phyloP scores from a whole-genome alignment of 2,113 vertebrate species.

The Microcebus ravelobensis region DNA sequence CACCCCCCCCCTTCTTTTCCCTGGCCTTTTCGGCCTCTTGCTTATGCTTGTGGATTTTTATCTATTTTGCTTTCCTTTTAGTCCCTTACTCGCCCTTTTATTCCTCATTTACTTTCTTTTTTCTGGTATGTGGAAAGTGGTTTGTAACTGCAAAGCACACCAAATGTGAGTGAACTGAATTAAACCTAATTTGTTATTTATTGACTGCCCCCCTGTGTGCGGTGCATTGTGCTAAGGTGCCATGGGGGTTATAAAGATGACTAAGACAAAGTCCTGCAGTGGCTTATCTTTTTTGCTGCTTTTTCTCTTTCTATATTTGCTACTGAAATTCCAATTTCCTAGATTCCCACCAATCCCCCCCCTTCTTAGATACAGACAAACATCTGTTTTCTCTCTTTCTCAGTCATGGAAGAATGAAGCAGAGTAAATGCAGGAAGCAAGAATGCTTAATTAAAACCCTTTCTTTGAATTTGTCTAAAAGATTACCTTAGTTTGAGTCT shows the following conservation, averaged over 20 bases:
- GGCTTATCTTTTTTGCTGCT: conserved; percentile 60
- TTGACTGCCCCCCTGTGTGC: conserved; percentile 36
- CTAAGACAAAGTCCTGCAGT: conserved; percentile 77
- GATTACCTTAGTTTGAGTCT: conserved; percentile 53
- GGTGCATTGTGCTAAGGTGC: conserved; percentile 68
- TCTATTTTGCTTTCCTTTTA: conserved; percentile 45
- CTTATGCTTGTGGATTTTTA: conserved; percentile 41
- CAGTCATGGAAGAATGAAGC: conserved; percentile 24
- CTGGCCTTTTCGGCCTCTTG: not conserved
- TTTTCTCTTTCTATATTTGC: conserved; percentile 56
- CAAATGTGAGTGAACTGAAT: conserved; percentile 65
- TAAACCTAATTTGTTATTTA: conserved; percentile 68
- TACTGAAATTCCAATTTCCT: conserved; percentile 56
- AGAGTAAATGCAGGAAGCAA: conserved; percentile 3
- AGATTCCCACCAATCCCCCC: not conserved
- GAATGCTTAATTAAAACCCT: conserved; percentile 55
- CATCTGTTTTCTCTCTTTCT: conserved; percentile 42
- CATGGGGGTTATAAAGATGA: conserved; percentile 70
- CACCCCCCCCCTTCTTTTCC: not conserved
- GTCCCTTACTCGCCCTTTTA: conserved; percentile 4
- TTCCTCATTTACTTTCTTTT: conserved; percentile 29
- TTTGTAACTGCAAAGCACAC: conserved; percentile 65
- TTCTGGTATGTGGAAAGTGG: conserved; percentile 43
- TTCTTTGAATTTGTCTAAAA: conserved; percentile 65
- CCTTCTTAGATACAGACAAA: conserved; percentile 24